A percentile compares a stretch with the other conserved stretches of the same genome.
phyloP scores from a whole-genome alignment of 2,113 vertebrate genomes.

The Onychostruthus taczanowskii region DNA sequence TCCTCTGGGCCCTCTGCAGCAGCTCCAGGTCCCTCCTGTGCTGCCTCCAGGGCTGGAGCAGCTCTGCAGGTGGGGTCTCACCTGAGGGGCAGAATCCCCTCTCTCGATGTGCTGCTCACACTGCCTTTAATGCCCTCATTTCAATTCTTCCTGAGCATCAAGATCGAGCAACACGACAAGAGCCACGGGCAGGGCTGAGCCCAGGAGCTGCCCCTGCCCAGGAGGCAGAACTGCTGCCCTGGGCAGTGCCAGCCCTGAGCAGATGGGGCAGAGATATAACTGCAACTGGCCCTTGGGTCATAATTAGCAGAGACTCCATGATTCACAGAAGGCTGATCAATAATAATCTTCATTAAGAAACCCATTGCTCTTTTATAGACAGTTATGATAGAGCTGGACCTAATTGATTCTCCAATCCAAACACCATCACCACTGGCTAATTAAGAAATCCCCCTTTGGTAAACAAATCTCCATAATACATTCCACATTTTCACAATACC shows the following conservation, averaged over 20 bases:
- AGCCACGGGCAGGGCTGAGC: rapidly evolving
- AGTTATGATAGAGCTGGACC: too few relatives aligned
- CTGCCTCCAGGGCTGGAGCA: neutral
- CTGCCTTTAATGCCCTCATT: neutral
- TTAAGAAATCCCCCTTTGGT: too few relatives aligned
- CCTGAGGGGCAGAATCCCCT: neutral
- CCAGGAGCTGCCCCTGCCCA: neutral
- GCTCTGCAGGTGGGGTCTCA: neutral
- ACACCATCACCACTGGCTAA: too few relatives aligned
- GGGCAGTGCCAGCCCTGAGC: neutral
- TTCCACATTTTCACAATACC: too few relatives aligned
- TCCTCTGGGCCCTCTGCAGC: neutral
- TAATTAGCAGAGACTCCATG: too few relatives aligned
- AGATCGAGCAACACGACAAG: neutral
- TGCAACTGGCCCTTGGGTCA: too few relatives aligned
- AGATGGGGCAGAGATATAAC: neutral
- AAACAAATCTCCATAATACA: too few relatives aligned
- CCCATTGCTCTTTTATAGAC: too few relatives aligned
- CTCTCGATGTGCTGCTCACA: rapidly evolving
- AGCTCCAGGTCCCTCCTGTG: neutral
- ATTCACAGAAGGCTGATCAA: too few relatives aligned
- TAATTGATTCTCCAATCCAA: too few relatives aligned
- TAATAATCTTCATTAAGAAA: too few relatives aligned
- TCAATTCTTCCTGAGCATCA: neutral
- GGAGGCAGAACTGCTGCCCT: neutral